Conservation (phyloP, 2,113 vertebrate genomes). For the Falcunculus frontatus region DNA sequence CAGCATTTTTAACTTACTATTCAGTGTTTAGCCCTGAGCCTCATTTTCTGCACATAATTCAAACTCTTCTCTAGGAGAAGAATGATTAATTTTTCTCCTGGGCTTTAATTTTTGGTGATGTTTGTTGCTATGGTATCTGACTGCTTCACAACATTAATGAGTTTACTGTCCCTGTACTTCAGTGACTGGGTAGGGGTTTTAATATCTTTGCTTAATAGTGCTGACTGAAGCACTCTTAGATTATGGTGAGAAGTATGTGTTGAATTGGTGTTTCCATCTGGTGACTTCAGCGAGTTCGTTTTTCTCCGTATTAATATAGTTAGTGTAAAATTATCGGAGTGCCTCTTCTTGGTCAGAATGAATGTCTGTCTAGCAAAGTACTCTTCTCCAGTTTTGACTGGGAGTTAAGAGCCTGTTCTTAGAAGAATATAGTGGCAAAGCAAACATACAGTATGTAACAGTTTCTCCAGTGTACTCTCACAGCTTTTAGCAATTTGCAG, state of each 20-base stretch:
- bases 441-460: not conserved
- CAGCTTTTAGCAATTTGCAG: not conserved
- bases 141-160: not conserved
- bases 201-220: not conserved
- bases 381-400: not conserved
- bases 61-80: not conserved
- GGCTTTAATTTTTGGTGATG: not conserved
- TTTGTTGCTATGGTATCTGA: not conserved
- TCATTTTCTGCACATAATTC: not conserved
- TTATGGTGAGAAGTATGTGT: not conserved
- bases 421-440: not conserved
- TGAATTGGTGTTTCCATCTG: not conserved
- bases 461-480: not conserved
- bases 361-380: not conserved
- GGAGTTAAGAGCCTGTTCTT: not conserved
- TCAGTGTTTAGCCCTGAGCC: not conserved
- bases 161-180: not conserved
- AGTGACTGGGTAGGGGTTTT: not conserved
- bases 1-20: not conserved
- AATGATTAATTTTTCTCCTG: not conserved
- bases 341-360: not conserved
- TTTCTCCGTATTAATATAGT: not conserved
- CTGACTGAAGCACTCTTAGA: not conserved
- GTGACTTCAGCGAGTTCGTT: not conserved
- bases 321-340: not conserved